Evolutionary conservation across 2,113 vertebrate species (phyloP).

Genomic region (Apodemus sylvaticus): DNA sequence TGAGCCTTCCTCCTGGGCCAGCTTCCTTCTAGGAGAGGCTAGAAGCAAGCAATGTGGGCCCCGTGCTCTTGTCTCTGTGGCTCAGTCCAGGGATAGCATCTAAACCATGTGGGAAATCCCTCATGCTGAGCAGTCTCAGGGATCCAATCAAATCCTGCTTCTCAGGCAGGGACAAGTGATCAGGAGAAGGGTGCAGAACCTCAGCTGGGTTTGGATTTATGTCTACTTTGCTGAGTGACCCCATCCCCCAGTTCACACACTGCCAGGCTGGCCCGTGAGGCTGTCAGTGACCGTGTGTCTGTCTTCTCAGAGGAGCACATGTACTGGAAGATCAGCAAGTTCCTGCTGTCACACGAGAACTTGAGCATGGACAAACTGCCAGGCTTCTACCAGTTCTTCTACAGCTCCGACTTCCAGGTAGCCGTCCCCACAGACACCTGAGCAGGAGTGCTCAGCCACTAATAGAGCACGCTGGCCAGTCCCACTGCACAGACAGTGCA

Average conservation of each 20-base stretch:
- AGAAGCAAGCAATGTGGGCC: not conserved
- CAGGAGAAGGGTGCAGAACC: not conserved
- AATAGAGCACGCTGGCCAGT: accelerated
- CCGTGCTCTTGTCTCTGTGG: not conserved
- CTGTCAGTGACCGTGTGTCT: not conserved
- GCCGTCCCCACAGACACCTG: not conserved
- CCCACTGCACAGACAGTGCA: accelerated
- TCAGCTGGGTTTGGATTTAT: accelerated
- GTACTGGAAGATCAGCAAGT: slow-evolving; percentile 93
- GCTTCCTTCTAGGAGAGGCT: not conserved
- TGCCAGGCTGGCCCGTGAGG: not conserved
- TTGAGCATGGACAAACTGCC: slow-evolving; percentile 94
- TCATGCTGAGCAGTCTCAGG: accelerated
- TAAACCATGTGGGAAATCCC: accelerated
- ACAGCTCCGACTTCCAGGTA: slow-evolving; percentile 94
- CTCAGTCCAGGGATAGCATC: not conserved
- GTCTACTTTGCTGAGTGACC: accelerated
- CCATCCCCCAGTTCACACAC: not conserved
- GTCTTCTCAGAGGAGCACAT: slow-evolving; percentile 93
- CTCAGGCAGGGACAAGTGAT: accelerated
- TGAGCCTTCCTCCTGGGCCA: not conserved
- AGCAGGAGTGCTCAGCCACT: accelerated
- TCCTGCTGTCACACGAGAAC: slow-evolving; percentile 93
- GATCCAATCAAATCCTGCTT: accelerated
- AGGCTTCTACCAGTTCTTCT: slow-evolving; percentile 96